Evolutionary conservation across 30 jellyfish, hydroid and myxozoan genomes (phyloP).

Genomic region (Morbakka virulenta): DNA sequence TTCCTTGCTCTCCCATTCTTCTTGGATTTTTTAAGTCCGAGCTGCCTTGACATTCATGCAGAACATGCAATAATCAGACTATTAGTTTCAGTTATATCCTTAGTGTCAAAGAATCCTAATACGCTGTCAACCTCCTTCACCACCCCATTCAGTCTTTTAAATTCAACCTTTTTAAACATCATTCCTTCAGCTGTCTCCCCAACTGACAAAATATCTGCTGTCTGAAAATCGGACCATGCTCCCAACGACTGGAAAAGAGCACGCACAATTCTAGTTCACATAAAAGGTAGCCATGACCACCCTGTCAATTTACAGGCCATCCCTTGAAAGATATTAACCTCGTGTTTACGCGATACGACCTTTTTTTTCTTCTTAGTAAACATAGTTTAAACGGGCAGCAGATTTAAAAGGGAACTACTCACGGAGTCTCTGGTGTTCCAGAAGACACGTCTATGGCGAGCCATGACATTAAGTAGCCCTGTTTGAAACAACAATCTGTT

Average conservation of each 20-base stretch:
- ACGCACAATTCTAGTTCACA: constrained; percentile 32
- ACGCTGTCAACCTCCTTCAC: too few relatives aligned
- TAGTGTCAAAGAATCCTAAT: too few relatives aligned
- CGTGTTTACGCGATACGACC: background rate
- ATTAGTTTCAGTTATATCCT: too few relatives aligned
- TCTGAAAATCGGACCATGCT: background rate
- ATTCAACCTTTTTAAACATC: too few relatives aligned
- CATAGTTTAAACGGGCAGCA: background rate
- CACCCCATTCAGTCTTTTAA: too few relatives aligned
- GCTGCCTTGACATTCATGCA: too few relatives aligned
- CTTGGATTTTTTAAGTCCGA: too few relatives aligned
- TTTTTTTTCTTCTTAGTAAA: background rate
- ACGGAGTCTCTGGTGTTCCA: background rate
- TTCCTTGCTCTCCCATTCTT: too few relatives aligned
- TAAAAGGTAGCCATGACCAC: background rate
- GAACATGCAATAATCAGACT: too few relatives aligned
- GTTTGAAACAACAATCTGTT: constrained; percentile 5
- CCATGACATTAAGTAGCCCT: background rate
- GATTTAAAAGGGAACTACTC: background rate
- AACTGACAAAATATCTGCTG: background rate
- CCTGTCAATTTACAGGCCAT: background rate
- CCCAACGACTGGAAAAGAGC: constrained; percentile 21
- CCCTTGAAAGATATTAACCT: background rate
- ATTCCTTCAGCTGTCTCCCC: too few relatives aligned
- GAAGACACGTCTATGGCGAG: background rate